phyloP scores from a whole-genome alignment of 1,140 invertebrate species.

The Hycleus cichorii region DNA sequence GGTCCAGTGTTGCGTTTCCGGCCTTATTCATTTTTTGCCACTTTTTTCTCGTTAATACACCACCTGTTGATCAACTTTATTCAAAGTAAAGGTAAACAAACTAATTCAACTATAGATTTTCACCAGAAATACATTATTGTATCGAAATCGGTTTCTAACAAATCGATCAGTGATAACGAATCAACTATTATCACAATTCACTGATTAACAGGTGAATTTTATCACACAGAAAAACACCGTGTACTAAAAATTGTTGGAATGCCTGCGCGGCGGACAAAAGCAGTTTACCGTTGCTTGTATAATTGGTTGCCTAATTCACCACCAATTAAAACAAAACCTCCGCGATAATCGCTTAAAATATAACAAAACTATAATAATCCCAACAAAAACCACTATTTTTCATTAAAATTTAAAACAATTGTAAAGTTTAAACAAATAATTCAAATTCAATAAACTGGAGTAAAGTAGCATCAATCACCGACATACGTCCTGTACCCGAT shows the following conservation, averaged over 20 bases:
- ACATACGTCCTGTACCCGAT: no score
- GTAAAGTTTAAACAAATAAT: no score
- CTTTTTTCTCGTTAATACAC: constrained; percentile 4
- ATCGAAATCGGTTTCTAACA: background rate
- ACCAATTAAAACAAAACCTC: background rate
- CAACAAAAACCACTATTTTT: no score
- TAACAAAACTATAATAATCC: no score
- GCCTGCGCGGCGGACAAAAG: constrained; percentile 11
- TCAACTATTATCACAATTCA: background rate
- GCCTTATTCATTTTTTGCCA: constrained; percentile 23
- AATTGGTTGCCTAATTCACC: no score
- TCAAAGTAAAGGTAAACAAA: background rate
- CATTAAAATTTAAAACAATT: no score
- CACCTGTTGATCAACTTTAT: constrained; percentile 17
- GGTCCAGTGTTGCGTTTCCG: constrained; percentile 31
- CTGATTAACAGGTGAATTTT: background rate
- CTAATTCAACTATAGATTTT: background rate
- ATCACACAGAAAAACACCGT: background rate
- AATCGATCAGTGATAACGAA: background rate
- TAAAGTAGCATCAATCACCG: no score
- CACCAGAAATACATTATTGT: no score
- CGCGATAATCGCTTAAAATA: background rate
- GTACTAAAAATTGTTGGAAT: background rate
- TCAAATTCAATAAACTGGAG: no score
- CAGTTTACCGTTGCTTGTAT: constrained; percentile 10